Evolutionary conservation across 2,113 vertebrate species (phyloP).

Genomic region (Tichodroma muraria): DNA sequence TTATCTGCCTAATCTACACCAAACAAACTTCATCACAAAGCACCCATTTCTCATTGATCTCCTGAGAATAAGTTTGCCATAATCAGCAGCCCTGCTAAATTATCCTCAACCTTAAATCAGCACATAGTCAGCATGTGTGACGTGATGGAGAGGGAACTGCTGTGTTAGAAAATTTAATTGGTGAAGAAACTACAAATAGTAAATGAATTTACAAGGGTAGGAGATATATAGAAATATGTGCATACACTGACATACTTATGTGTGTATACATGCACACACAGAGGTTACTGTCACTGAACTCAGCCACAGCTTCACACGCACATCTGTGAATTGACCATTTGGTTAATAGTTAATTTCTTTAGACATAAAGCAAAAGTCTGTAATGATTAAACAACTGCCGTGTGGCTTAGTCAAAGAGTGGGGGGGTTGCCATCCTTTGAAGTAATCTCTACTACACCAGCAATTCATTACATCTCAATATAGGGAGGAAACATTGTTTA

Average conservation of each 20-base stretch:
- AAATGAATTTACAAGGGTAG: not conserved
- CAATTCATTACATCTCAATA: not conserved
- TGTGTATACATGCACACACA: not conserved
- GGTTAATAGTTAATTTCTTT: not conserved
- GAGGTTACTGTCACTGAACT: not conserved
- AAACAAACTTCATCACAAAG: not conserved
- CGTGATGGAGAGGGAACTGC: not conserved
- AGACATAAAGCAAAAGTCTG: not conserved
- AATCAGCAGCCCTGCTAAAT: not conserved
- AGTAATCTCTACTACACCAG: not conserved
- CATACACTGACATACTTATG: not conserved
- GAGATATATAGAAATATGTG: not conserved
- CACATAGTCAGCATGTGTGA: not conserved
- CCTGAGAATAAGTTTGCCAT: not conserved
- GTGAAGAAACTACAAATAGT: not conserved
- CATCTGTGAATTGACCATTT: not conserved
- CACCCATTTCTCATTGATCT: not conserved
- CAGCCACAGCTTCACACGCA: not conserved
- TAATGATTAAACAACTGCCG: not conserved
- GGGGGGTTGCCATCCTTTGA: fast-evolving
- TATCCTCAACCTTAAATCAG: not conserved
- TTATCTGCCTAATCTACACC: not conserved
- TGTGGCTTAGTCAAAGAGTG: not conserved
- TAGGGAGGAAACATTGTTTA: not conserved
- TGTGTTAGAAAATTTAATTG: not conserved